Evolutionary conservation across 2,797 vertebrate species (phyloP).

Genomic region (Tympanoctomys barrerae): DNA sequence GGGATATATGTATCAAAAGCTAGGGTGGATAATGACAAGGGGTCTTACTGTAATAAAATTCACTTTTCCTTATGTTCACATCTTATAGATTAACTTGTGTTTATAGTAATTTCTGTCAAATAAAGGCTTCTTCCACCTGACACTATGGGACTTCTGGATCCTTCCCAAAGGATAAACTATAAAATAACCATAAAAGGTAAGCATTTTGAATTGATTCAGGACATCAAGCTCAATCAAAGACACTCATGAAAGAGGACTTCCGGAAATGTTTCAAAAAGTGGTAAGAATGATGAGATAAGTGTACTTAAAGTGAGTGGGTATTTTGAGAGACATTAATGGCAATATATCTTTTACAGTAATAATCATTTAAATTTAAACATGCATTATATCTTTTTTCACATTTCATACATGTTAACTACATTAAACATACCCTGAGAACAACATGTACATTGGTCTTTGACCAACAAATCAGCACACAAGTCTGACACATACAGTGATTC

Average conservation of each 20-base stretch:
- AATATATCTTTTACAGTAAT: neutral
- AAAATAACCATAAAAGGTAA: neutral
- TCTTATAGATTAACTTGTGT: neutral
- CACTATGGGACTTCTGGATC: neutral
- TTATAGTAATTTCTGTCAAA: neutral
- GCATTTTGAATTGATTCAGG: neutral
- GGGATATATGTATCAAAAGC: neutral
- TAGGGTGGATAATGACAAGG: neutral
- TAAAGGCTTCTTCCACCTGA: neutral
- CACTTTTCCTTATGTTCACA: neutral
- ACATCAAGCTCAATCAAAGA: neutral
- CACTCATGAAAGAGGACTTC: neutral
- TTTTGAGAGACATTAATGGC: neutral
- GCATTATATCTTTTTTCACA: neutral
- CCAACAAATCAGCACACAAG: neutral
- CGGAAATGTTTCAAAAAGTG: neutral
- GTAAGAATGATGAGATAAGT: neutral
- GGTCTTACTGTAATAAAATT: neutral
- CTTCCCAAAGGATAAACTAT: neutral
- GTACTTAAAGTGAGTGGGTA: neutral
- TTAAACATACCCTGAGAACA: neutral
- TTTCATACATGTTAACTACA: neutral
- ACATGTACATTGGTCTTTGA: slow-evolving; percentile 4
- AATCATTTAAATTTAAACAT: neutral
- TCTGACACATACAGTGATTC: neutral